Conservation (phyloP, 1,140 invertebrate species). For the Calephelis nemesis region DNA sequence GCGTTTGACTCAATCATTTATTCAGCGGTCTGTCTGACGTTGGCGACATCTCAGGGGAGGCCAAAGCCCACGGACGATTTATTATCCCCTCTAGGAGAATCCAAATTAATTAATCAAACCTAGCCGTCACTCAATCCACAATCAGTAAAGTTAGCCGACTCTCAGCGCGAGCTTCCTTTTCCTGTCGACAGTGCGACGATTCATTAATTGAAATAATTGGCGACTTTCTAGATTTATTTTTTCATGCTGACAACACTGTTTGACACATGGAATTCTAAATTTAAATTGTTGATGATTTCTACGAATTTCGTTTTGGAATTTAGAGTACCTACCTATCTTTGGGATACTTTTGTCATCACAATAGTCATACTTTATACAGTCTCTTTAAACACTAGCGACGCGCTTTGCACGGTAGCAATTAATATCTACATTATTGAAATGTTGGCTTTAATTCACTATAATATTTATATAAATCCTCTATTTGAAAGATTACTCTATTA, state of each 20-base stretch:
- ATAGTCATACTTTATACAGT: not conserved
- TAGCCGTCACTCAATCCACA: conserved; percentile 70
- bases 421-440: too few relatives aligned
- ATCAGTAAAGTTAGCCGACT: conserved; percentile 64
- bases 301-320: conserved; percentile 3
- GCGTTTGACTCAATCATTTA: conserved; percentile 73
- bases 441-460: too few relatives aligned
- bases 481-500: too few relatives aligned
- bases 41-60: conserved; percentile 75
- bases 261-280: conserved; percentile 22
- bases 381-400: too few relatives aligned
- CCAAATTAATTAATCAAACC: conserved; percentile 76
- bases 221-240: conserved; percentile 56
- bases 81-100: conserved; percentile 64
- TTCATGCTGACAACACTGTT: conserved; percentile 57
- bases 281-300: conserved; percentile 13
- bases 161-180: conserved; percentile 60
- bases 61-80: conserved; percentile 66
- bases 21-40: conserved; percentile 53
- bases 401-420: too few relatives aligned
- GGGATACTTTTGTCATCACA: conserved; percentile 5
- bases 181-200: conserved; percentile 66
- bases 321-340: not conserved
- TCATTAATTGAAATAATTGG: conserved; percentile 76
- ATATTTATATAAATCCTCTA: too few relatives aligned